A percentile compares a stretch with the other conserved stretches of the same genome.
Conservation (phyloP, 2,888 invertebrate species). For the Volucella inanis region DNA sequence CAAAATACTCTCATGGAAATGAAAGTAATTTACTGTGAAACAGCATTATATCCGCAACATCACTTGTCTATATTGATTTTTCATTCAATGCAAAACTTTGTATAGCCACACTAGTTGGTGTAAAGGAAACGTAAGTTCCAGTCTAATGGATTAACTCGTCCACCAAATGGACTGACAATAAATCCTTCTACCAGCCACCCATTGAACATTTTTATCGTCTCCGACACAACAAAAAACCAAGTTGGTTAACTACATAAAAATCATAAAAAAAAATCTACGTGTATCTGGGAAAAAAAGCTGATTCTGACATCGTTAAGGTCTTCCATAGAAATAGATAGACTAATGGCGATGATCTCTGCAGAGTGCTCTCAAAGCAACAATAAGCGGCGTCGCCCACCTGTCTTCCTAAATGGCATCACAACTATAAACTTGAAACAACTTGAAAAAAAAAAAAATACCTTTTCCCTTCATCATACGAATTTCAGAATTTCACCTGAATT, state of each 20-base stretch:
- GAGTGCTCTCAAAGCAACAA: conserved; percentile 62
- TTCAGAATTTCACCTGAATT: conserved; percentile 65
- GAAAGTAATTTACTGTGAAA: too few species aligned
- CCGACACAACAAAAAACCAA: conserved; percentile 30
- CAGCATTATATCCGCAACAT: too few species aligned
- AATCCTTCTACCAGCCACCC: conserved; percentile 42
- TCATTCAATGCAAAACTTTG: too few species aligned
- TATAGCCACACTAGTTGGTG: not conserved
- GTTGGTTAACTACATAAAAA: not conserved
- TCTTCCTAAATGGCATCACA: conserved; percentile 44
- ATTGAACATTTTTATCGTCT: conserved; percentile 61
- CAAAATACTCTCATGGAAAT: too few species aligned
- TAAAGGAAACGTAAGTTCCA: conserved; percentile 40
- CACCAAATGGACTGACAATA: conserved; percentile 62
- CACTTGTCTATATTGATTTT: too few species aligned
- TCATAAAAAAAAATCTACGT: not conserved
- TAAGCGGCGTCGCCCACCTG: conserved; percentile 53
- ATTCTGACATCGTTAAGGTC: conserved; percentile 48
- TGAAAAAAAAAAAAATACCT: not conserved
- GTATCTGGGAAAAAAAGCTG: conserved; percentile 22
- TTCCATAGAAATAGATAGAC: conserved; percentile 36
- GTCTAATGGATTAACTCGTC: conserved; percentile 67
- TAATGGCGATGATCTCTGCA: conserved; percentile 62
- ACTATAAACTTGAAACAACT: conserved; percentile 19
- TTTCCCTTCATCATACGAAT: conserved; percentile 31